Percentiles rank a stretch among this genome's conserved stretches.
Evolutionary conservation across 2,797 vertebrate species (phyloP).

Genomic region (Epinephelus malabaricus): DNA sequence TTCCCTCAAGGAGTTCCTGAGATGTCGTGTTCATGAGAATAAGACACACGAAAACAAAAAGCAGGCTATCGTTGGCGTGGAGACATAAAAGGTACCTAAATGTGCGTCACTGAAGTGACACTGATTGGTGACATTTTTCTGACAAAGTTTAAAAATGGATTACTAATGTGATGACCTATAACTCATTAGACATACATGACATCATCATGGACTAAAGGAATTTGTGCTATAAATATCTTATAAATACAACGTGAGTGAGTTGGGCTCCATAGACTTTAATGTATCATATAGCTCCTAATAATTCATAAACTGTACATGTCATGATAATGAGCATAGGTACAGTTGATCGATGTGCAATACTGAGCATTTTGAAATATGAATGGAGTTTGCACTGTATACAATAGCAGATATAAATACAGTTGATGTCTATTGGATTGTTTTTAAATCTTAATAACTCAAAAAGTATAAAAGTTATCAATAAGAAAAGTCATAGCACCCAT

Average conservation of each 20-base stretch:
- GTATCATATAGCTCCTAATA: constrained; percentile 48
- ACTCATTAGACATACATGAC: too few species aligned
- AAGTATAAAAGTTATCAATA: constrained; percentile 78
- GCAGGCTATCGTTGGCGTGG: too few species aligned
- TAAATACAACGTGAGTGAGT: constrained; percentile 13
- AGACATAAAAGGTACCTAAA: too few species aligned
- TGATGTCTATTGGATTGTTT: constrained; percentile 61
- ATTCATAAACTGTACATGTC: constrained; percentile 60
- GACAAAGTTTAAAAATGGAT: too few species aligned
- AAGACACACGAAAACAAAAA: too few species aligned
- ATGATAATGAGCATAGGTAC: constrained; percentile 38
- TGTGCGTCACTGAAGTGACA: too few species aligned
- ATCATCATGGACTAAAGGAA: too few species aligned
- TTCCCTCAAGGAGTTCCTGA: too few species aligned
- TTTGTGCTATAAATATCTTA: not conserved
- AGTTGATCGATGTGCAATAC: constrained; percentile 52
- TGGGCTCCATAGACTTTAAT: constrained; percentile 72
- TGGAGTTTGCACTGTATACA: constrained; percentile 56
- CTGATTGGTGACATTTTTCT: too few species aligned
- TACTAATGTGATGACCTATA: too few species aligned
- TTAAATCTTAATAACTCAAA: constrained; percentile 72
- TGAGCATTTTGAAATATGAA: constrained; percentile 52
- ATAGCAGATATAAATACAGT: constrained; percentile 73
- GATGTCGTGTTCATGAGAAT: too few species aligned
- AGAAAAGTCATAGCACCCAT: constrained; percentile 74